Conservation (phyloP, 2,888 invertebrate genomes). For the Apamea sordens region DNA sequence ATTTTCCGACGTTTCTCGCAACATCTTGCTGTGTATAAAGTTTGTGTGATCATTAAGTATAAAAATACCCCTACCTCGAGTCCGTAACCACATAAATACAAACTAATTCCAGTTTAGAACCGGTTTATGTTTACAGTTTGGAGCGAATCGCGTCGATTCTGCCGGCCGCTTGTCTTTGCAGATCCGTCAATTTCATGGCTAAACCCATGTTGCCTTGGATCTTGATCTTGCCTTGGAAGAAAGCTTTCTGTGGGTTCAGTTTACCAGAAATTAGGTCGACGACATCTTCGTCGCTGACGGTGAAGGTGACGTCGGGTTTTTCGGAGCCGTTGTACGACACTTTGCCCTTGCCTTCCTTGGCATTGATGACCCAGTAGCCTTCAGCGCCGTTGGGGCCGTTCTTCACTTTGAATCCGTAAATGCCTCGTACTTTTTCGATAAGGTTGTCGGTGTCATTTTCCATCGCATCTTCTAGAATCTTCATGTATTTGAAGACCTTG, state of each 20-base stretch:
- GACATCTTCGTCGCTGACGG: conserved; percentile 96
- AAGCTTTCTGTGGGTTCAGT: conserved; percentile 98
- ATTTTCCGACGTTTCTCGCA: conserved; percentile 28
- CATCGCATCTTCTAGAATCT: conserved; percentile 95
- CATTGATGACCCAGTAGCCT: conserved; percentile 98
- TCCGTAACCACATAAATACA: conserved; percentile 76
- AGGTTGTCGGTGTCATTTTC: conserved; percentile 94
- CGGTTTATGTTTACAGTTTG: conserved; percentile 91
- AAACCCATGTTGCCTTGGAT: conserved; percentile 99
- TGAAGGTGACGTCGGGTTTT: conserved; percentile 97
- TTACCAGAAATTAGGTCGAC: conserved; percentile 96
- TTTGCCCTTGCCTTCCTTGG: conserved; percentile 96
- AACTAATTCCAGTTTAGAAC: conserved; percentile 66
- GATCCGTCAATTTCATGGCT: conserved; percentile 97
- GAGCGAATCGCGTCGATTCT: conserved; percentile 94
- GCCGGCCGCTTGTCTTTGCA: conserved; percentile 93
- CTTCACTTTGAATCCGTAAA: conserved; percentile 97
- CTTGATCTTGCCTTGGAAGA: conserved; percentile 98
- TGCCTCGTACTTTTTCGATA: conserved; percentile 95
- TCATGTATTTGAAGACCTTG: conserved; percentile 95
- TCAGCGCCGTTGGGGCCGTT: conserved; percentile 94
- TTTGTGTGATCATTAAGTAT: conserved; percentile 63
- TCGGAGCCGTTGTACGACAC: conserved; percentile 95
- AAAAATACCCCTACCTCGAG: conserved; percentile 76
- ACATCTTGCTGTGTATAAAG: conserved; percentile 33